A percentile compares a stretch with the other conserved stretches of the same genome.
phyloP scores from a whole-genome alignment of 2,888 invertebrate genomes.

The Antheraea yamamai region DNA sequence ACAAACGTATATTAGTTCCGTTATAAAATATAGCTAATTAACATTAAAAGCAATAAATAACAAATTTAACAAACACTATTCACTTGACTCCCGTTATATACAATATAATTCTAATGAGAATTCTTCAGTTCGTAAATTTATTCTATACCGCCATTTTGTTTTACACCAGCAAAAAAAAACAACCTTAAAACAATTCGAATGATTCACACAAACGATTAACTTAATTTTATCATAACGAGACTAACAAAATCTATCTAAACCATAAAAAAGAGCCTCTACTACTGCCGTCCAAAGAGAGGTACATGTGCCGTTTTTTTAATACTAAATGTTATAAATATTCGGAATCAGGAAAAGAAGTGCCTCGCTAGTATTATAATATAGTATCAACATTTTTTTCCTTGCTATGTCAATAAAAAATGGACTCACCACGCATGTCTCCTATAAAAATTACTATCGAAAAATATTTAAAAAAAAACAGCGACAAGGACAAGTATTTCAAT shows the following conservation, averaged over 20 bases:
- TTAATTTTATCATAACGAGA: neutral
- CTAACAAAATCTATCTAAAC: neutral
- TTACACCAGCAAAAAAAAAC: neutral
- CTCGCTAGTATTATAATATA: too few relatives aligned
- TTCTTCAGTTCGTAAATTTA: constrained; percentile 36
- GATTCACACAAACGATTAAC: neutral
- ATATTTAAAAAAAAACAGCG: too few relatives aligned
- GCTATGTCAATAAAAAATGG: too few relatives aligned
- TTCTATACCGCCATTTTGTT: neutral
- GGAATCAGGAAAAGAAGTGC: too few relatives aligned
- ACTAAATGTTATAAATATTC: too few relatives aligned
- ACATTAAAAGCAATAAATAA: constrained; percentile 77
- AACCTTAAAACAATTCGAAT: neutral
- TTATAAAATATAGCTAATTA: constrained; percentile 71
- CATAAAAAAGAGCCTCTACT: neutral
- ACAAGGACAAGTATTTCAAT: too few relatives aligned
- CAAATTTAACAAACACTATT: constrained; percentile 72
- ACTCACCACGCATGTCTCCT: too few relatives aligned
- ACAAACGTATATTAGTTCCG: constrained; percentile 61
- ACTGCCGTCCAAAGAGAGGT: too few relatives aligned
- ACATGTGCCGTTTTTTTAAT: too few relatives aligned
- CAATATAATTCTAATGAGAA: constrained; percentile 50
- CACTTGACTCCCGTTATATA: constrained; percentile 64
- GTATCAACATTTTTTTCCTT: too few relatives aligned
- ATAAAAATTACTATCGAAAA: too few relatives aligned